These are phyloP conservation scores for Formicarius rufipectus DNA, from an alignment of 2,113 vertebrate genomes.

Conservation along the genomic window DNA sequence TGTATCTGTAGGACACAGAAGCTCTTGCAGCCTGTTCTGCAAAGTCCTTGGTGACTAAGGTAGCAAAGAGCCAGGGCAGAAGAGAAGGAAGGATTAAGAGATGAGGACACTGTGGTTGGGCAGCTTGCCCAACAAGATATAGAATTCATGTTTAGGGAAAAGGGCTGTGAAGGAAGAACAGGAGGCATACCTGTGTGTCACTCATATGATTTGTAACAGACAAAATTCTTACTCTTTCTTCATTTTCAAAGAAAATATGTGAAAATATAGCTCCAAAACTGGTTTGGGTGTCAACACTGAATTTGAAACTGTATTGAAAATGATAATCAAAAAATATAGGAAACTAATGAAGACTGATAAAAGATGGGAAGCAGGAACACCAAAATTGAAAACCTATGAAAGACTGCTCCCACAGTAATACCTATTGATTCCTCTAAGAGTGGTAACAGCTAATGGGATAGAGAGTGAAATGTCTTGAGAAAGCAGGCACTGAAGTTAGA, in stretches of 20 bases:
- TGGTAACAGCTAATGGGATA: background rate
- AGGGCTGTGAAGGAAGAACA: background rate
- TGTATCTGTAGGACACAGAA: background rate
- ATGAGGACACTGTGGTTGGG: background rate
- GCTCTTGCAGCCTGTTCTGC: background rate
- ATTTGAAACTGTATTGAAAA: background rate
- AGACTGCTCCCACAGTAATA: background rate
- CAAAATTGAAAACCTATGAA: background rate
- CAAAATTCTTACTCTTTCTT: background rate
- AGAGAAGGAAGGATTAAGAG: background rate
- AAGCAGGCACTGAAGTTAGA: background rate
- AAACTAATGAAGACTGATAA: background rate
- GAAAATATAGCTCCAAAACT: background rate
- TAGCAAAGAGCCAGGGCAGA: background rate
- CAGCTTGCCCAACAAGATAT: background rate
- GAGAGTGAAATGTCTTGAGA: background rate
- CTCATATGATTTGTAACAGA: background rate
- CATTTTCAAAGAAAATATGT: background rate
- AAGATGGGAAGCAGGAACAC: background rate
- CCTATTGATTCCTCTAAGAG: background rate
- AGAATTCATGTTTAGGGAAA: rapidly evolving
- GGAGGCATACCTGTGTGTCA: rapidly evolving
- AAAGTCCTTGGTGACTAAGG: background rate
- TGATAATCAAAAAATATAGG: background rate
- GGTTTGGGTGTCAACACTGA: background rate